These are phyloP conservation scores for Myrmecobius fasciatus DNA, from an alignment of 2,113 vertebrate species.

Conservation along the genomic window DNA sequence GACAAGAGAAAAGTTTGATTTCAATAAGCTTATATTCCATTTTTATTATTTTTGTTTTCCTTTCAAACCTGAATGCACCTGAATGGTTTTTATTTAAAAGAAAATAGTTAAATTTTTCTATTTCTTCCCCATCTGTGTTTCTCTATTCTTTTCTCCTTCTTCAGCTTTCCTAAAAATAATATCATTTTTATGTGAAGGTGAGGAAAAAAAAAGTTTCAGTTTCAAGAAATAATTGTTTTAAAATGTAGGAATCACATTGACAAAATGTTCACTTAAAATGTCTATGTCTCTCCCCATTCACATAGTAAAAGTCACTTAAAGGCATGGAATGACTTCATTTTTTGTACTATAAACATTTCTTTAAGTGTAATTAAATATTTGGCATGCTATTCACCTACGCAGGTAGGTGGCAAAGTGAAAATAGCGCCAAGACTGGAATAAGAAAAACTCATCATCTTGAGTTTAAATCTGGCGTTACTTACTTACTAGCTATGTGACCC, in stretches of 20 bases:
- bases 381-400: background rate
- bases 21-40: conserved; percentile 68
- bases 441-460: no score
- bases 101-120: conserved; percentile 69
- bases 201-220: background rate
- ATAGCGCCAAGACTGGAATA: no score
- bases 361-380: no score
- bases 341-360: background rate
- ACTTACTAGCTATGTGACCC: no score
- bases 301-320: background rate
- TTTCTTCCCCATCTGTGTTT: conserved; percentile 74
- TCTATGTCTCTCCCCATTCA: background rate
- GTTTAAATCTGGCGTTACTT: no score
- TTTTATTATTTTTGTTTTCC: conserved; percentile 74
- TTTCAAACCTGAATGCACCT: conserved; percentile 66
- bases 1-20: conserved; percentile 78
- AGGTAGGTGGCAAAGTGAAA: no score
- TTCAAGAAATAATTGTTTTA: background rate
- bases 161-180: background rate
- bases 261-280: background rate
- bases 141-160: conserved; percentile 31
- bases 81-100: conserved; percentile 67
- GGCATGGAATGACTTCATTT: background rate
- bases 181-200: background rate
- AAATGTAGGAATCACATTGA: background rate